Evolutionary conservation across 2,888 invertebrate genomes (phyloP), one percentile per base, ranked within the genome.

Genomic region (Podotricha telesiphe): DNA sequence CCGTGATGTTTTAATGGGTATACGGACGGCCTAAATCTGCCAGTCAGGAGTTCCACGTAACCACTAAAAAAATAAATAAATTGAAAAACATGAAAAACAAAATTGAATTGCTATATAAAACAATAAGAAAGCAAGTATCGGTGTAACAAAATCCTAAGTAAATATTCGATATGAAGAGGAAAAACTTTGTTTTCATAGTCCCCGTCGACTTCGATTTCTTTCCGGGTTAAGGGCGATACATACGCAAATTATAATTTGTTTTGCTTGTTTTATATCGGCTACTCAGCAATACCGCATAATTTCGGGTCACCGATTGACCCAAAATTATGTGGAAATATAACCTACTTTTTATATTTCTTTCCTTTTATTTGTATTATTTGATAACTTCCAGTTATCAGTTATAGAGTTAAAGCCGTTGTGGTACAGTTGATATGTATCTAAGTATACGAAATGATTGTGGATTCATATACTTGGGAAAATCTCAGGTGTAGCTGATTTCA

Each of bases 211-310:
- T 37, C 34, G 13, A 48, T 62, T 62, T 48, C 6, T 34, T 34
- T 62, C 47, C 48, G 62, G 62, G 62, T 48, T 48, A 48, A 62
- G 48, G 48, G 19, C 48, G 37, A 62, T 62, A 62, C 47, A 37
- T 62, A 62, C 34, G 37, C 62, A 62, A 62, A 62, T 62, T 37
- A 62, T 62, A 47, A 62, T 62, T 62, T 62, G 37, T 62, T 48
- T 62, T 48, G 62, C 28, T 62, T 62, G 62, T 62, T 62, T 62
- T 48, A 59, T 59, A 62, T 34, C 22, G 59, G 17, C 59, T 22
- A 59, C 45, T 62, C 62, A 62, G 37, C 62, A 34, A n/a, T n/a
- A n/a, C n/a, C n/a, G n/a, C n/a, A n/a, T n/a, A n/a, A n/a, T n/a
- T n/a, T 34, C 28, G 62, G 62, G 17, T 34, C 62, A 62, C 48